A percentile compares a stretch with the other conserved stretches of the same genome.
Conservation (phyloP, 2,888 invertebrate genomes). For the Argyra leucocephala region DNA sequence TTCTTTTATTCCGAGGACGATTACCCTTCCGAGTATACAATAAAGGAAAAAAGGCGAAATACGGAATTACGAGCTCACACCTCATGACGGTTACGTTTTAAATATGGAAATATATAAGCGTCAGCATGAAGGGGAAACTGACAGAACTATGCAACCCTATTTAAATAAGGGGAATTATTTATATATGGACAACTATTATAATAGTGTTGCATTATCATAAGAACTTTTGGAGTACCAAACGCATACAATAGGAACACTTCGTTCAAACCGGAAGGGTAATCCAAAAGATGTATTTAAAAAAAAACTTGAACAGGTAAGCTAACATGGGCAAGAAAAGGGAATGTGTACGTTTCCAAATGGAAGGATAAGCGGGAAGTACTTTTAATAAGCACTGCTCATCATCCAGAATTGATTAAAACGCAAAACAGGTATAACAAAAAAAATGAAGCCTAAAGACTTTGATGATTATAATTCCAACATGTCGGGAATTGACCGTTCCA, state of each 20-base stretch:
- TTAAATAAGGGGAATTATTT: constrained; percentile 29
- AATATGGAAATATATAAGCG: background rate
- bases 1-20: background rate
- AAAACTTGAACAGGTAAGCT: constrained; percentile 23
- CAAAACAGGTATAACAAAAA: constrained; percentile 14
- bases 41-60: background rate
- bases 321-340: constrained; percentile 21
- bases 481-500: constrained; percentile 17
- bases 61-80: background rate
- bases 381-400: constrained; percentile 14
- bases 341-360: constrained; percentile 25
- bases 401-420: background rate
- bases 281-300: constrained; percentile 18
- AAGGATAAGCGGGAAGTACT: constrained; percentile 19
- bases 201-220: constrained; percentile 23
- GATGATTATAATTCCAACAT: constrained; percentile 17
- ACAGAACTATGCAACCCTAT: constrained; percentile 25
- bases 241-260: constrained; percentile 25
- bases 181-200: constrained; percentile 30
- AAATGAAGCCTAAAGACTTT: constrained; percentile 17
- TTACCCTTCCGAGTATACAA: background rate
- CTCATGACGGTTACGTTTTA: background rate
- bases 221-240: constrained; percentile 24
- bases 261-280: constrained; percentile 24
- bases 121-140: background rate